A percentile compares a stretch with the other conserved stretches of the same genome.
Evolutionary conservation across 1,140 invertebrate genomes (phyloP).

Genomic region (Bombus vancouverensis): DNA sequence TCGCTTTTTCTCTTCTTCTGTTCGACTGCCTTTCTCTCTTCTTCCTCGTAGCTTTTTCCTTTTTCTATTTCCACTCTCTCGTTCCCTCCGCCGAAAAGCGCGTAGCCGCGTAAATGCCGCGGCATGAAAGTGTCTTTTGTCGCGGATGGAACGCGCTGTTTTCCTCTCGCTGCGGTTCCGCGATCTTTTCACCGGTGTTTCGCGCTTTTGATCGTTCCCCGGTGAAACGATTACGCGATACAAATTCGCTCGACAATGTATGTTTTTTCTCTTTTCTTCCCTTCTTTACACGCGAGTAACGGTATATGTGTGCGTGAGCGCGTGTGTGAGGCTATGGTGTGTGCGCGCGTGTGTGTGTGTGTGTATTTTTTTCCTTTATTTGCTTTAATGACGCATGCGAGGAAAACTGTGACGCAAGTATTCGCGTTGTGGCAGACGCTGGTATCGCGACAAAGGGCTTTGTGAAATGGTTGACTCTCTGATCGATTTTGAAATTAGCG

Average conservation of each 20-base stretch:
- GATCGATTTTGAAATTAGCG: constrained; percentile 12
- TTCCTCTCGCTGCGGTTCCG: constrained; percentile 11
- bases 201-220: constrained; percentile 27
- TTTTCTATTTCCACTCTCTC: background rate
- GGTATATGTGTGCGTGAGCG: background rate
- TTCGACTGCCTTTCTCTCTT: background rate
- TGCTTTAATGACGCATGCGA: background rate
- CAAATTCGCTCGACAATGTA: constrained; percentile 32
- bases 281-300: background rate
- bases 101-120: constrained; percentile 28
- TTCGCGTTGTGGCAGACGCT: background rate
- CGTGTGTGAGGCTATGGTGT: background rate
- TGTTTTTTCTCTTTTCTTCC: background rate
- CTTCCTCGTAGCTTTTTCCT: background rate
- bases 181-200: constrained; percentile 41
- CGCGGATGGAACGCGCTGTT: constrained; percentile 26
- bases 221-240: constrained; percentile 40
- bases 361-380: background rate
- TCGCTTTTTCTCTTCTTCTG: background rate
- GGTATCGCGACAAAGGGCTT: background rate
- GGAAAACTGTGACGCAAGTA: background rate
- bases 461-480: background rate
- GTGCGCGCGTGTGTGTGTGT: no score
- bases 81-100: constrained; percentile 6
- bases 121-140: constrained; percentile 27